phyloP scores from a whole-genome alignment of 2,888 invertebrate species.

The Eremobia ochroleuca region DNA sequence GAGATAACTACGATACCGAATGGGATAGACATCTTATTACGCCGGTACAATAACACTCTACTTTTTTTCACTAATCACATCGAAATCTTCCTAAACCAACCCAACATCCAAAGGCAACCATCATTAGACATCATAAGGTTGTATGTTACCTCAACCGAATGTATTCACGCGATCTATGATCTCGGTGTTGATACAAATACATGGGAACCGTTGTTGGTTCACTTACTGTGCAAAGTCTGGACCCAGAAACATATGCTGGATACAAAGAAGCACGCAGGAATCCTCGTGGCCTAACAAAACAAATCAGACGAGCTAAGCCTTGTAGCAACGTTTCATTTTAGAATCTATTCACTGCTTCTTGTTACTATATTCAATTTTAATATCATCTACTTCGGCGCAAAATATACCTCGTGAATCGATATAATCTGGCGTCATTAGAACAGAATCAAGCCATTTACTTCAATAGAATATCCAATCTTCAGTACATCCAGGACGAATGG shows the following conservation, averaged over 20 bases:
- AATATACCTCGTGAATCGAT: too few relatives aligned
- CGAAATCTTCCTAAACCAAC: conserved; percentile 3
- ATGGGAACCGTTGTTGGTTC: conserved; percentile 16
- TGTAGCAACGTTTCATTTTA: too few relatives aligned
- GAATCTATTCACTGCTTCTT: too few relatives aligned
- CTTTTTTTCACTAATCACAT: conserved; percentile 10
- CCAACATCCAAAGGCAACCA: neutral
- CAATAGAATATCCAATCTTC: too few relatives aligned
- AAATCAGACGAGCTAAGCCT: too few relatives aligned
- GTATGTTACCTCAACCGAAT: conserved; percentile 15
- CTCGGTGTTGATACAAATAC: conserved; percentile 17
- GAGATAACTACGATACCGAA: neutral
- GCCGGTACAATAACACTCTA: neutral
- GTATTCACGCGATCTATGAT: conserved; percentile 16
- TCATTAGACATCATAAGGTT: conserved; percentile 1
- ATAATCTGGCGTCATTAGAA: too few relatives aligned
- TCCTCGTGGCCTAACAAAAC: too few relatives aligned
- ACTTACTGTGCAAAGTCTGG: neutral
- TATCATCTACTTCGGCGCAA: too few relatives aligned
- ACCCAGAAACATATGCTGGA: neutral
- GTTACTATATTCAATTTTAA: too few relatives aligned
- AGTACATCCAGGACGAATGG: too few relatives aligned
- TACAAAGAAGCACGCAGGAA: conserved; percentile 16
- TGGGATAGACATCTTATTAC: conserved; percentile 5
- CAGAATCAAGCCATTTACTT: too few relatives aligned